Evolutionary conservation across 2,888 invertebrate genomes (phyloP).

Genomic region (Tenodera sinensis): DNA sequence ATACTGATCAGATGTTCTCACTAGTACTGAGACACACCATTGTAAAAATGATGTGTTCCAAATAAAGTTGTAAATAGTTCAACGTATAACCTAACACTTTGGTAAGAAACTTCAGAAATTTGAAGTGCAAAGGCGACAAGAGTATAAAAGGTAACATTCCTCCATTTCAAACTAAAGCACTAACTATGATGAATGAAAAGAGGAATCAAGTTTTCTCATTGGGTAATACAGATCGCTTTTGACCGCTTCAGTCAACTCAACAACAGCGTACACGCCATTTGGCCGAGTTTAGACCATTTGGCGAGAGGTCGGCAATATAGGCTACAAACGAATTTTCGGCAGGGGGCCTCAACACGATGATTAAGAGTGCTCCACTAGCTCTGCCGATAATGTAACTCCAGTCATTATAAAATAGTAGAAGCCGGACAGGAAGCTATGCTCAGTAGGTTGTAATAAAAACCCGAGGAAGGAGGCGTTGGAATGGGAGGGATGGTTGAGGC

Average conservation of each 20-base stretch:
- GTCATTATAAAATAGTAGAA: neutral
- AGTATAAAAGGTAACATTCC: no score
- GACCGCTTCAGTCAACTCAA: neutral
- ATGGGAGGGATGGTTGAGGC: neutral
- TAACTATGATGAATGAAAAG: no score
- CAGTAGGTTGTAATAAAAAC: slow-evolving; percentile 4
- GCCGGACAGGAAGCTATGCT: neutral
- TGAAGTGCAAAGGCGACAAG: no score
- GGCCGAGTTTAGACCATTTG: neutral
- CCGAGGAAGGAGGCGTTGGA: neutral
- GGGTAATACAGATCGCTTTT: neutral
- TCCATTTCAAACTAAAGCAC: no score
- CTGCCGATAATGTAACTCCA: neutral
- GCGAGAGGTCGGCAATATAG: neutral
- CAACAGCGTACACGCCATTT: neutral
- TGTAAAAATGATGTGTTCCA: no score
- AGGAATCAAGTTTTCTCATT: no score
- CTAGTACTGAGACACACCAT: no score
- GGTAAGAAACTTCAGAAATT: no score
- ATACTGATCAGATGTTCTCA: no score
- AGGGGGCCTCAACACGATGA: neutral
- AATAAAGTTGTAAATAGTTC: no score
- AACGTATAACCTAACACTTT: no score
- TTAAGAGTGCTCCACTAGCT: neutral
- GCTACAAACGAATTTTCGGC: neutral